Conservation (phyloP, 2,797 vertebrate species). For the Mallotus villosus region DNA sequence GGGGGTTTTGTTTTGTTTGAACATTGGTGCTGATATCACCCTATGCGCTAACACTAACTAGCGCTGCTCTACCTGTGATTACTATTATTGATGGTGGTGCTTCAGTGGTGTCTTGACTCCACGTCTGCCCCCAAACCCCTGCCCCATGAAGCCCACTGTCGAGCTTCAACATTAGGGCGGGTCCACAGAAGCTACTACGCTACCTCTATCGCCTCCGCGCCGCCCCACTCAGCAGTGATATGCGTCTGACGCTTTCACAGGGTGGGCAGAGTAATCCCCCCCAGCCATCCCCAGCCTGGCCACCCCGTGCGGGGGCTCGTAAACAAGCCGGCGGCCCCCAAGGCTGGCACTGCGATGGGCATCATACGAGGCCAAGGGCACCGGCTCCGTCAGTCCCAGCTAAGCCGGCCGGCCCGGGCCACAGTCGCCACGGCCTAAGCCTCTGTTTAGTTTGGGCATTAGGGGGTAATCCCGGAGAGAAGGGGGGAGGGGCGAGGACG, state of each 20-base stretch:
- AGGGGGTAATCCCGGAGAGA: slow-evolving; percentile 63
- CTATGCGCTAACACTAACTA: no score
- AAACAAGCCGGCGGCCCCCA: slow-evolving; percentile 38
- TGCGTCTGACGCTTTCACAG: slow-evolving; percentile 37
- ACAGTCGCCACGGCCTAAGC: slow-evolving; percentile 74
- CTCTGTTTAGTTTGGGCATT: slow-evolving; percentile 78
- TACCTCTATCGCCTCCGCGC: background rate
- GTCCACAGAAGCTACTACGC: no score
- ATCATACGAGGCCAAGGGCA: slow-evolving; percentile 63
- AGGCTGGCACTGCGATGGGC: slow-evolving; percentile 9
- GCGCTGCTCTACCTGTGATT: no score
- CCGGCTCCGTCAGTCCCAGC: slow-evolving; percentile 53
- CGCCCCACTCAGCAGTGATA: slow-evolving; percentile 6
- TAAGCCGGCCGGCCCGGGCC: slow-evolving; percentile 58
- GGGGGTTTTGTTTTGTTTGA: no score
- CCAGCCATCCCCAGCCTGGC: background rate
- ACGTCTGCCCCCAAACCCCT: background rate
- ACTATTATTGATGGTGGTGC: no score
- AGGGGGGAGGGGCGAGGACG: slow-evolving; percentile 31
- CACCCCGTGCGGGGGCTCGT: slow-evolving; percentile 19
- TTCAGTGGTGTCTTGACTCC: background rate
- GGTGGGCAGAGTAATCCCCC: background rate
- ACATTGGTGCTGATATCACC: no score
- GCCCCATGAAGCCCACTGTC: background rate
- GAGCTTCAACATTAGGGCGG: no score